Conservation (phyloP, 1,140 invertebrate genomes). For the Lordiphosa stackelbergi region DNA sequence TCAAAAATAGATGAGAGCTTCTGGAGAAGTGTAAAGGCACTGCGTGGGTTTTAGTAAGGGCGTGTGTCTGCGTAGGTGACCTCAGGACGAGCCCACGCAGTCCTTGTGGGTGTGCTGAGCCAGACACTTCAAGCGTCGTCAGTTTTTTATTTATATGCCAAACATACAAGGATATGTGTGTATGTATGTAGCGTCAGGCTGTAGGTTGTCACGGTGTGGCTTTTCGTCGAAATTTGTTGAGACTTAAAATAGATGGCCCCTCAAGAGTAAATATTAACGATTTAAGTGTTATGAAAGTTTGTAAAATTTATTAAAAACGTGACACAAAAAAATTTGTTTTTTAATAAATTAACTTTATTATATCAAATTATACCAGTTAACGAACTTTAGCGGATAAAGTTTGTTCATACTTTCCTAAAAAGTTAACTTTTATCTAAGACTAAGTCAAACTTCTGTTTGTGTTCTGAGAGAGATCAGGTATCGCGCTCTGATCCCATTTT, state of each 20-base stretch:
- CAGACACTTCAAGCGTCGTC: constrained; percentile 38
- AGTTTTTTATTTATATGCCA: constrained; percentile 8
- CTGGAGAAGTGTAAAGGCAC: background rate
- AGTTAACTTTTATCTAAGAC: no score
- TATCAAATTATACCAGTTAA: no score
- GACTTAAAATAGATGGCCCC: constrained; percentile 10
- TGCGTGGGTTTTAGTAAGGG: constrained; percentile 4
- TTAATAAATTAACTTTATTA: no score
- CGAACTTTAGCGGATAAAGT: no score
- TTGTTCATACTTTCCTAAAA: no score
- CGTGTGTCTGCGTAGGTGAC: constrained; percentile 44
- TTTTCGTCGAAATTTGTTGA: constrained; percentile 3
- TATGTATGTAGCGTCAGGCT: constrained; percentile 1
- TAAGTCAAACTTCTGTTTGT: no score
- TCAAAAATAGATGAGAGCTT: constrained; percentile 8
- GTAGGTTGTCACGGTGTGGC: constrained; percentile 7
- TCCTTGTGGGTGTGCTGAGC: constrained; percentile 14
- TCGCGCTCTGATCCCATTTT: no score
- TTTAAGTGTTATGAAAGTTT: no score
- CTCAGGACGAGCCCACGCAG: constrained; percentile 58
- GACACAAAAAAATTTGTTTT: no score
- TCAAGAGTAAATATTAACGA: constrained; percentile 1
- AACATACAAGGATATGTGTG: constrained; percentile 13
- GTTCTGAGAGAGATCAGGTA: no score
- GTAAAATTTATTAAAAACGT: no score